A percentile compares a stretch with the other conserved stretches of the same genome.
phyloP scores from a whole-genome alignment of 1,140 invertebrate genomes.

The Patella vulgata region DNA sequence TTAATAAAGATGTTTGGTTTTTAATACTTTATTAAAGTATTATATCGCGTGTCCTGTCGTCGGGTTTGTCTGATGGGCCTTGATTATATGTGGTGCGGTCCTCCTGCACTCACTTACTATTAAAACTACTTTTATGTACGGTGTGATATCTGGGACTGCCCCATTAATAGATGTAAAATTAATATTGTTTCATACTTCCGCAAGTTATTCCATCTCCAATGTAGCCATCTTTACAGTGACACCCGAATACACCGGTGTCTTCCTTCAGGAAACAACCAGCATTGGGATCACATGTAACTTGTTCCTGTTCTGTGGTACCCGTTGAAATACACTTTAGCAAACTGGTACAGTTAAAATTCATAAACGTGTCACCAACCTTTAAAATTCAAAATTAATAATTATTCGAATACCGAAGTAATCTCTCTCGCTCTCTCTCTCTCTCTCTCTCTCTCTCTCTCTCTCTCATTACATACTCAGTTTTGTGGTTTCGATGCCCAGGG shows the following conservation, averaged over 20 bases:
- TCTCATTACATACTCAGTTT: constrained; percentile 1
- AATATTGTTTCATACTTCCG: too few species aligned
- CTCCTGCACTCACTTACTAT: too few species aligned
- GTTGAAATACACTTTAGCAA: constrained; percentile 5
- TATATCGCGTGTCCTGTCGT: too few species aligned
- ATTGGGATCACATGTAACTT: constrained; percentile 17
- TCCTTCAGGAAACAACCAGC: constrained; percentile 21
- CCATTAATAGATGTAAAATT: too few species aligned
- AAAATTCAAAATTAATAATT: not conserved
- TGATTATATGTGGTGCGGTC: too few species aligned
- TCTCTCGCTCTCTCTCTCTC: too few species aligned
- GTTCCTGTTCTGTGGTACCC: not conserved
- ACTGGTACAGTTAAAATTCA: constrained; percentile 9
- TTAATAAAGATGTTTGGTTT: too few species aligned
- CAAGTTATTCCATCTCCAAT: too few species aligned
- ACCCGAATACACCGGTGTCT: constrained; percentile 13
- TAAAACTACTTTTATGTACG: too few species aligned
- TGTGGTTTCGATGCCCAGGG: not conserved
- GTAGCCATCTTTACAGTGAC: not conserved
- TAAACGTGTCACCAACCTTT: constrained; percentile 16
- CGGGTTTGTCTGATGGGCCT: too few species aligned
- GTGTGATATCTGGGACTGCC: too few species aligned
- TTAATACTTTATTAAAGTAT: too few species aligned
- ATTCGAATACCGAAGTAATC: not conserved
- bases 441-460: constrained; percentile 10